Evolutionary conservation across 1,140 invertebrate genomes (phyloP), one percentile per base, ranked within the genome.

Genomic region (Euwallacea similis): DNA sequence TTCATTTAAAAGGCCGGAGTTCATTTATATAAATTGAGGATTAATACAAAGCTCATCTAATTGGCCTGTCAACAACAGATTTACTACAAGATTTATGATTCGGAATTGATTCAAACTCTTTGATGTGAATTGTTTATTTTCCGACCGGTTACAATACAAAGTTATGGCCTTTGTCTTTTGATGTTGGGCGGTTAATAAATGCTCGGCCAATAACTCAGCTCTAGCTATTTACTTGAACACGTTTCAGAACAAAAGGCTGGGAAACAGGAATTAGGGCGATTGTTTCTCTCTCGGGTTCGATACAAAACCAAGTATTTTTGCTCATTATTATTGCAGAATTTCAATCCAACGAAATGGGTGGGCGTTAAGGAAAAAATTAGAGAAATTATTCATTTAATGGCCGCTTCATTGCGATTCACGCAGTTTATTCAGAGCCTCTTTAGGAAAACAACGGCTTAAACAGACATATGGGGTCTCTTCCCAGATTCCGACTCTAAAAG

Each of bases 361-460:
- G 21, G 21, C 4, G 21, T 33, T 33, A 33, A 33, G 21, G 21
- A 33, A 33, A 33, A 33, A 33, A 2, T 33, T 33, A 4, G 21
- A 33, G 21, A 33, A 33, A 33, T 33, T 33, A 33, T 33, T 33
- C 21, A 33, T 33, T 33, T 33, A 33, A 33, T 1, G 46, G 46
- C 6, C 56, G 16, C 21, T 59, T 67, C 55, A 58, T 67, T 59
- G 11, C 46, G 42, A 56, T 56, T 47, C n/a, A 11, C 15, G n/a
- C 15, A 33, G 55, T 42, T 67, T 67, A 43, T 56, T 47, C 55
- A 44, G 44, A 41, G 55, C 56, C 59, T 59, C 44, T 13, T 46
- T 59, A 59, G 44, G 56, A 67, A 67, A 67, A 67, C 66, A 67
- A 67, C 33, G 59, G 66, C 66, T 67, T 67, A 59, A 67, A 67